These are phyloP conservation scores for Synanthedon andrenaeformis DNA, from an alignment of 2,888 invertebrate genomes.

Conservation along the genomic window DNA sequence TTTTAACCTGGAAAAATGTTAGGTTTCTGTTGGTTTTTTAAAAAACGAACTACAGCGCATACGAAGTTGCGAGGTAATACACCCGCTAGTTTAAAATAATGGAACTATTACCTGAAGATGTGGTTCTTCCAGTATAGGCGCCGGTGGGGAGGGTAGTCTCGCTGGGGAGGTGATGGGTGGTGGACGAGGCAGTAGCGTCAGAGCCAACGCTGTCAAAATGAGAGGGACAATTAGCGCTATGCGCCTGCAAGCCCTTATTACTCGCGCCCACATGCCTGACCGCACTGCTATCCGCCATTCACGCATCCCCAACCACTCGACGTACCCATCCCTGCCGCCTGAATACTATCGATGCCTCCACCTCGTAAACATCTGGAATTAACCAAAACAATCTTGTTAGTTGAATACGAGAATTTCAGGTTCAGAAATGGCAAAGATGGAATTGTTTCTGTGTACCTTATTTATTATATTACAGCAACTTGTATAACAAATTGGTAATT, in stretches of 20 bases:
- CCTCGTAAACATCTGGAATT: constrained; percentile 6
- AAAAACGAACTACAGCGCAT: no score
- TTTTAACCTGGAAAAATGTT: no score
- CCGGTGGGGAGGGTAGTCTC: constrained; percentile 12
- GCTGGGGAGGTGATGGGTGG: constrained; percentile 26
- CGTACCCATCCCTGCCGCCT: constrained; percentile 9
- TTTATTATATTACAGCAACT: no score
- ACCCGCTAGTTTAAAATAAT: no score
- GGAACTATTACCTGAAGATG: constrained; percentile 20
- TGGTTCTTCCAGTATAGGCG: background rate
- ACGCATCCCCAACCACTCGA: constrained; percentile 3
- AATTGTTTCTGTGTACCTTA: no score
- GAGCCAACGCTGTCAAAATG: constrained; percentile 61
- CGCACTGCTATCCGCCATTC: constrained; percentile 6
- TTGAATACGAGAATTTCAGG: no score
- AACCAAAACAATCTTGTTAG: background rate
- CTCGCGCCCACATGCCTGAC: constrained; percentile 46
- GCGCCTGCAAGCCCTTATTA: constrained; percentile 52
- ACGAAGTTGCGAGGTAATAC: no score
- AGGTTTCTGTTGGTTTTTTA: no score
- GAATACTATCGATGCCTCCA: constrained; percentile 1
- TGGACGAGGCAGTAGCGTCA: constrained; percentile 60
- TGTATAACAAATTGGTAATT: no score
- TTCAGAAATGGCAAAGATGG: no score
- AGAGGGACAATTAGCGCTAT: constrained; percentile 61